Conservation (phyloP, 2,113 vertebrate species). For the Oreochromis aureus region DNA sequence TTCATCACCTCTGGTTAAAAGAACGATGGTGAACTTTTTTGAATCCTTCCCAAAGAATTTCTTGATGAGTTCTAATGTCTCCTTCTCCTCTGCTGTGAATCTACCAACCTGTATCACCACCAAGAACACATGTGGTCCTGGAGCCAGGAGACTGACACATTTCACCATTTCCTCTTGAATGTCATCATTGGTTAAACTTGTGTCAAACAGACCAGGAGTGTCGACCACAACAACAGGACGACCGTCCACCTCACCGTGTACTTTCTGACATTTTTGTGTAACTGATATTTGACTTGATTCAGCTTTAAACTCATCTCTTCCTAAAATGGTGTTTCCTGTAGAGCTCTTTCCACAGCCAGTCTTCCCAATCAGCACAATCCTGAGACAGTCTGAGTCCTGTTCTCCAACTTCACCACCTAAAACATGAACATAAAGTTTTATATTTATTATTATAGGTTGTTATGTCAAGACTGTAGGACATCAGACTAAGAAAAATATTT, state of each 20-base stretch:
- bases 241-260: background rate
- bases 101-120: fast-evolving
- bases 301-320: fast-evolving
- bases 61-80: fast-evolving
- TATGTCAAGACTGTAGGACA: background rate
- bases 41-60: fast-evolving
- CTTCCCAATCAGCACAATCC: background rate
- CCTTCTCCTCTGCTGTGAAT: fast-evolving
- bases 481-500: background rate
- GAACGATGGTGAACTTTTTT: fast-evolving
- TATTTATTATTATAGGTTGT: fast-evolving
- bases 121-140: background rate
- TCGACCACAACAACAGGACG: background rate
- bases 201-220: background rate
- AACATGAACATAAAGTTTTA: background rate
- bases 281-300: fast-evolving
- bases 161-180: background rate
- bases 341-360: background rate
- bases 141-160: background rate
- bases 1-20: fast-evolving
- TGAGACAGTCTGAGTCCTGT: background rate
- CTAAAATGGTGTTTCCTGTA: background rate
- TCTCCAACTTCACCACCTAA: fast-evolving
- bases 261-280: fast-evolving
- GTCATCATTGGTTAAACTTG: fast-evolving